Evolutionary conservation across 2,888 invertebrate species (phyloP), one percentile per base, ranked within the genome.

Genomic region (Pandemis corylana): DNA sequence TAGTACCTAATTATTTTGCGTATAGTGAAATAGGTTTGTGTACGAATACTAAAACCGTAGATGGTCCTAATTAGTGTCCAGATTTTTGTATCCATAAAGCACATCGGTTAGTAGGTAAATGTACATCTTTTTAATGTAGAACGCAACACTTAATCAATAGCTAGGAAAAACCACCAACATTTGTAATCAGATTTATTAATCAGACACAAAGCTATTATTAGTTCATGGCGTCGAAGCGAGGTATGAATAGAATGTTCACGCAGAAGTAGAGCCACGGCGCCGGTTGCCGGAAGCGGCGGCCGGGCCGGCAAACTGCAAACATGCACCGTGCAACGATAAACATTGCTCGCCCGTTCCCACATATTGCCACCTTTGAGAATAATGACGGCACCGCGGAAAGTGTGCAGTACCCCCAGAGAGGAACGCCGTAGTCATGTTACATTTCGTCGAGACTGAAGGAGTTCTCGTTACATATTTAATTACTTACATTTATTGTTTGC

Each of bases 241-340:
- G 36, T 53, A 36, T 64, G 64, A 42, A 64, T 64, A 56, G 64
- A 53, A 53, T 64, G 53, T 68, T 68, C 70, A 51, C 49, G 49
- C 70, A 70, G 63, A 10, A 62, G 46, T 70, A 63, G 64, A 46
- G 28, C 51, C 20, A 41, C 70, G 71, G 71, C 71, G 71, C 71
- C 67, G 67, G 67, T 67, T 53, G 51, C 67, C 67, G 67, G 67
- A 67, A 53, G 67, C 67, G 53, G 44, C 65, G n/a, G 59, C 59
- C 59, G 59, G 59, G 28, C 59, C 67, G 67, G 67, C 67, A 53
- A 66, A 67, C 67, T 59, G 49, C 65, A 65, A 49, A 49, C 46
- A 65, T 28, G 65, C 28, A 49, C 28, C 65, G 49, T 49, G 65
- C 65, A 28, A 49, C 49, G 67, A 53, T 67, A 67, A 67, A 67